Evolutionary conservation across 2,888 invertebrate species (phyloP).

Genomic region (Drosophila kokeensis): DNA sequence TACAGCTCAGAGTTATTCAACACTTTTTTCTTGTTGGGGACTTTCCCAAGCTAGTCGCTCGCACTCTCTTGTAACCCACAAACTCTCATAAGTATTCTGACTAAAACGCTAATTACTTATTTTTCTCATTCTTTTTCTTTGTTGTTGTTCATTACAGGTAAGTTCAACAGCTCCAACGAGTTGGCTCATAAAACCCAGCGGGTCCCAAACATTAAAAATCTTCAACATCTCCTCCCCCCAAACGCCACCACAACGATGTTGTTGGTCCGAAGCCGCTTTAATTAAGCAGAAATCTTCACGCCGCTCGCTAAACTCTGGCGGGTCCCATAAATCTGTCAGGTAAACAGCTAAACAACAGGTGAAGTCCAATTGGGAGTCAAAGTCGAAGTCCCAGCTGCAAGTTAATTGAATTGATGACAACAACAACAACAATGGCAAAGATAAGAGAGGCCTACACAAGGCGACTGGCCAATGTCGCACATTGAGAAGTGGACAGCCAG

Average conservation of each 20-base stretch:
- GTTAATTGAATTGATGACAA: constrained; percentile 75
- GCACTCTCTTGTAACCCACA: constrained; percentile 46
- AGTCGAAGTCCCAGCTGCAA: constrained; percentile 36
- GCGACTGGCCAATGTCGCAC: neutral
- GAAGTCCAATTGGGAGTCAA: constrained; percentile 24
- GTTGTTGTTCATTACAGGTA: constrained; percentile 66
- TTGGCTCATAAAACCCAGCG: constrained; percentile 41
- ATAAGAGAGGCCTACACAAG: constrained; percentile 62
- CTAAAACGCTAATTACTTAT: constrained; percentile 75
- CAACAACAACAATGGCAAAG: constrained; percentile 41
- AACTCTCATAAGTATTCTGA: constrained; percentile 42
- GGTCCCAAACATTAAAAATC: constrained; percentile 27
- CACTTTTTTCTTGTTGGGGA: constrained; percentile 4
- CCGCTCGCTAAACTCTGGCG: constrained; percentile 43
- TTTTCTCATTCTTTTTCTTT: constrained; percentile 41
- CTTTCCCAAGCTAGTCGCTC: constrained; percentile 25
- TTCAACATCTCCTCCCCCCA: constrained; percentile 1
- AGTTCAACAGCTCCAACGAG: constrained; percentile 50
- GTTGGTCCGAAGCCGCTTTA: constrained; percentile 62
- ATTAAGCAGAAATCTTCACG: constrained; percentile 70
- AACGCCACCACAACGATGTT: constrained; percentile 15
- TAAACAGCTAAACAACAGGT: constrained; percentile 57
- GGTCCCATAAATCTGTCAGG: constrained; percentile 53
- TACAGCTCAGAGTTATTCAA: constrained; percentile 13
- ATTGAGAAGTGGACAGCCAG: constrained; percentile 12